Evolutionary conservation across 2,888 invertebrate species (phyloP).

Genomic region (Hofmannophila pseudospretella): DNA sequence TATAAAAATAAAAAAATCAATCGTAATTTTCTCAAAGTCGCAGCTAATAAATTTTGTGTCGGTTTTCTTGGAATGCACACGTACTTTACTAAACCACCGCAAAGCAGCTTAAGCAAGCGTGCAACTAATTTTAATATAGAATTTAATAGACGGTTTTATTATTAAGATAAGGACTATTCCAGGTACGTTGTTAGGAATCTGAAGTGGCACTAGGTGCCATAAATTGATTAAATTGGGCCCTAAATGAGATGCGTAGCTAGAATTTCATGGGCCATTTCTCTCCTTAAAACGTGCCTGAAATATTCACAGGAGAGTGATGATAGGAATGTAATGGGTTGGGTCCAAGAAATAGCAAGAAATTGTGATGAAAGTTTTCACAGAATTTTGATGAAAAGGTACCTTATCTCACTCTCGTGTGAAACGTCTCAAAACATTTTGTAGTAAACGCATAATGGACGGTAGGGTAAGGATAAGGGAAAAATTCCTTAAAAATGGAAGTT

Average conservation of each 20-base stretch:
- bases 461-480: conserved; percentile 20
- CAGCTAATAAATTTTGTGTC: not conserved
- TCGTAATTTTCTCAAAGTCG: too few relatives aligned
- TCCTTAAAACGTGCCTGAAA: too few relatives aligned
- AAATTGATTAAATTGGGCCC: not conserved
- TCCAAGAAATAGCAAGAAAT: too few relatives aligned
- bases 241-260: too few relatives aligned
- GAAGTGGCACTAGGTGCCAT: not conserved
- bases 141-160: conserved; percentile 45
- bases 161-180: conserved; percentile 33
- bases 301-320: too few relatives aligned
- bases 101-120: conserved; percentile 67
- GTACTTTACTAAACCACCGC: conserved; percentile 59
- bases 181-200: not conserved
- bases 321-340: too few relatives aligned
- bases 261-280: too few relatives aligned
- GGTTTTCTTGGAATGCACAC: not conserved
- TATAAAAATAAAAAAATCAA: too few relatives aligned
- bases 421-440: conserved; percentile 37
- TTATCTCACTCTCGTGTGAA: not conserved
- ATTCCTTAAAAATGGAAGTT: conserved; percentile 51
- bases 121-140: conserved; percentile 58
- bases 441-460: conserved; percentile 48
- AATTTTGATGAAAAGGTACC: too few relatives aligned
- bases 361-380: too few relatives aligned